These are phyloP conservation scores for Gallinago jamesoni DNA, from an alignment of 2,113 vertebrate species.

Conservation along the genomic window DNA sequence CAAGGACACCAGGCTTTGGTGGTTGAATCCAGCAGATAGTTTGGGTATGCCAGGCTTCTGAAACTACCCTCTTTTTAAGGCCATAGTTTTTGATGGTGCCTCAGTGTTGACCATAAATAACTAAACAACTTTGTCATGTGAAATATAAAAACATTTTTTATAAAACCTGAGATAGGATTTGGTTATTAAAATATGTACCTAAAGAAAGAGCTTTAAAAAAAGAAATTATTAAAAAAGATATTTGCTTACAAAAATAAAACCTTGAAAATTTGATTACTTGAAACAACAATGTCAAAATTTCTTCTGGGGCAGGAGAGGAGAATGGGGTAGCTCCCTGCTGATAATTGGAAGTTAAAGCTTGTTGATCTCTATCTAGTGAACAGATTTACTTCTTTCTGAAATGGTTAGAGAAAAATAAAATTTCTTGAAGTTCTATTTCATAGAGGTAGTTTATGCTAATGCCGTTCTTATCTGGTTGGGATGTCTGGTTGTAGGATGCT, in stretches of 20 bases:
- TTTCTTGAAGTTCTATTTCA: neutral
- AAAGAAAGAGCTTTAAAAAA: neutral
- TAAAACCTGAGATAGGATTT: neutral
- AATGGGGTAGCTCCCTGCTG: neutral
- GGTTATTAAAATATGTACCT: neutral
- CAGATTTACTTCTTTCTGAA: neutral
- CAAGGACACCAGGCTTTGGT: neutral
- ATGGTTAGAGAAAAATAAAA: neutral
- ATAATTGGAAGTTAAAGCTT: neutral
- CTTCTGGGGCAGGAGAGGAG: neutral
- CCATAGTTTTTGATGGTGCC: neutral
- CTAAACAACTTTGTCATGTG: neutral
- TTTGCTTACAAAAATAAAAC: neutral
- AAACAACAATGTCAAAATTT: neutral
- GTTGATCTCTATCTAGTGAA: neutral
- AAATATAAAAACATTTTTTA: neutral
- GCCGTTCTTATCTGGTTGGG: neutral
- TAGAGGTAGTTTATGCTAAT: neutral
- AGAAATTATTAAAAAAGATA: no score
- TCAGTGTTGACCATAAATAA: neutral
- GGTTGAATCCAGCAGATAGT: neutral
- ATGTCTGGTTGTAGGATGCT: neutral
- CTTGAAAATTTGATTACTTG: neutral
- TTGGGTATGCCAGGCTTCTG: neutral
- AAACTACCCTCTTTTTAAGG: neutral